phyloP scores from a whole-genome alignment of 2,113 vertebrate genomes.

The Toxotes chatareus region DNA sequence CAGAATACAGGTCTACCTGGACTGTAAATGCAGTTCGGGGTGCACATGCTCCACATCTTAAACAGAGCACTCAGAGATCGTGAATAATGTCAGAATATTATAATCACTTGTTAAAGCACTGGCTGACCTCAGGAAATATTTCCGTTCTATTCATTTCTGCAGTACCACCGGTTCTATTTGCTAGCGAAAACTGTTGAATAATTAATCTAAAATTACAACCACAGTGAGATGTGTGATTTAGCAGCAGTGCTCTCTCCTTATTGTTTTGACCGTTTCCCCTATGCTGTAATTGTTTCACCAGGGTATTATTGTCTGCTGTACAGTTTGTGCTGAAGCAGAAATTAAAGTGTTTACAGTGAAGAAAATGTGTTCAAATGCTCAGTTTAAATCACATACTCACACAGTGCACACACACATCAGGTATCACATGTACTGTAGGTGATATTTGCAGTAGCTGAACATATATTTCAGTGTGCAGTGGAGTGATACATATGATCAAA shows the following conservation, averaged over 20 bases:
- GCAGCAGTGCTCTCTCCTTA: constrained; percentile 43
- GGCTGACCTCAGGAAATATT: constrained; percentile 35
- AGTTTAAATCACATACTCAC: not conserved
- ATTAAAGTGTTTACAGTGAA: constrained; percentile 35
- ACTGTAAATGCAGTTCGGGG: not conserved
- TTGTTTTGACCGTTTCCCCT: constrained; percentile 59
- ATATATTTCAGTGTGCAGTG: constrained; percentile 30
- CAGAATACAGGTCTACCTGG: not conserved
- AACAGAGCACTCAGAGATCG: constrained; percentile 2
- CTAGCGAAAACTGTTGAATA: constrained; percentile 51
- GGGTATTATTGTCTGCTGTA: constrained; percentile 50
- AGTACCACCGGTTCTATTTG: constrained; percentile 15
- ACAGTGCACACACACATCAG: not conserved
- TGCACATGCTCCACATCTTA: not conserved
- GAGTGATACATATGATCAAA: constrained; percentile 50
- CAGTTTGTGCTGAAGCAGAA: constrained; percentile 39
- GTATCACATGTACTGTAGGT: constrained; percentile 2
- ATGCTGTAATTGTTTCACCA: constrained; percentile 61
- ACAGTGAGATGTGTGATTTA: constrained; percentile 57
- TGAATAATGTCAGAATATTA: constrained; percentile 25
- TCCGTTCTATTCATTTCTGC: constrained; percentile 31
- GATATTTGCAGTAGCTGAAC: constrained; percentile 36
- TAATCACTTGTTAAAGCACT: constrained; percentile 39
- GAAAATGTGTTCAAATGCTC: constrained; percentile 14
- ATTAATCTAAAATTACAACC: constrained; percentile 65